These are phyloP conservation scores for Crotalus viridis DNA, from an alignment of 2,113 vertebrate genomes.

Conservation along the genomic window DNA sequence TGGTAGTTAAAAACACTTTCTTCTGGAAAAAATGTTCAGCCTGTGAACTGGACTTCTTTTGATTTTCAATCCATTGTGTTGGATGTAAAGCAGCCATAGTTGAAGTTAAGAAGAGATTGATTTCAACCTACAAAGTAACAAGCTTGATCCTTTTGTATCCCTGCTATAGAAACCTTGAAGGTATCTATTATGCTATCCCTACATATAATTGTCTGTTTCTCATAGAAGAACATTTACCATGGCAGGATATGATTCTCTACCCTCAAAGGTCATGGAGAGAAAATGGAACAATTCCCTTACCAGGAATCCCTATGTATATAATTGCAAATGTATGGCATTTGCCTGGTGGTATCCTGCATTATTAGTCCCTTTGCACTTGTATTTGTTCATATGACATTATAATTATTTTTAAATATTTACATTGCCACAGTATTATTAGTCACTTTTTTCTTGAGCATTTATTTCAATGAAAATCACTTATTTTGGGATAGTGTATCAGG, in stretches of 20 bases:
- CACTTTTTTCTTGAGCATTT: neutral
- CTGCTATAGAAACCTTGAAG: neutral
- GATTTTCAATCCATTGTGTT: neutral
- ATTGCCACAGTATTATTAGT: neutral
- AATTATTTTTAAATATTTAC: neutral
- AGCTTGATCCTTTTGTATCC: neutral
- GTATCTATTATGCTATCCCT: neutral
- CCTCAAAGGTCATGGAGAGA: neutral
- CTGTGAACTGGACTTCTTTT: neutral
- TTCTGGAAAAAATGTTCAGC: neutral
- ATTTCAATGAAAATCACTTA: neutral
- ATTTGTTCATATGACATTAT: neutral
- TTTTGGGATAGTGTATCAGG: neutral
- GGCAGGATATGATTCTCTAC: neutral
- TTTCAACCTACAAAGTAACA: neutral
- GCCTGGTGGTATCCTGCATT: neutral
- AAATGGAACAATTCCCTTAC: neutral
- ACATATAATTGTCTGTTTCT: neutral
- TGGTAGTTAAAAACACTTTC: neutral
- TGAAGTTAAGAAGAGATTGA: neutral
- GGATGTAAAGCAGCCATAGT: neutral
- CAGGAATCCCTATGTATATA: neutral
- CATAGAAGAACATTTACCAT: neutral
- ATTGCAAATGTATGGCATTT: neutral
- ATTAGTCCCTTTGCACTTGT: neutral